Evolutionary conservation across 2,113 vertebrate genomes (phyloP).

Genomic region (Stictonetta naevosa): DNA sequence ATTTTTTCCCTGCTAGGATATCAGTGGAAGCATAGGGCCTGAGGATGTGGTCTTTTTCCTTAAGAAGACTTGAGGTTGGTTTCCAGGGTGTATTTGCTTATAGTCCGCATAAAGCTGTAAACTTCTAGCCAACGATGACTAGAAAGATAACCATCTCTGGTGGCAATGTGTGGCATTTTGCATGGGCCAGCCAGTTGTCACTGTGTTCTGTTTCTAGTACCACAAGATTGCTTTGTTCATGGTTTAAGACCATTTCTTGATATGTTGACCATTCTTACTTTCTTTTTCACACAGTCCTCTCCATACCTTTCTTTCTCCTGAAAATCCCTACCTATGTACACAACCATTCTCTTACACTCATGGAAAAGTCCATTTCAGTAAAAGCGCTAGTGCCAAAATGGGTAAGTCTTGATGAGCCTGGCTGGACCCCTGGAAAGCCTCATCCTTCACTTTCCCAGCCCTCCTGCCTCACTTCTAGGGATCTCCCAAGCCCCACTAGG

Average conservation of each 20-base stretch:
- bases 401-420: neutral
- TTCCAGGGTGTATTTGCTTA: neutral
- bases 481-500: neutral
- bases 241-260: neutral
- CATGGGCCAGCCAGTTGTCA: neutral
- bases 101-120: neutral
- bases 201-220: neutral
- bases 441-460: neutral
- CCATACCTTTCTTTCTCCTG: neutral
- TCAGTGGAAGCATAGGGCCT: neutral
- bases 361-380: neutral
- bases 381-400: neutral
- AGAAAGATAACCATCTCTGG: neutral
- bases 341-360: rapidly evolving
- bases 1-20: neutral
- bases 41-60: neutral
- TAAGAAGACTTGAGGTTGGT: neutral
- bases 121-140: neutral
- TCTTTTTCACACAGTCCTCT: neutral
- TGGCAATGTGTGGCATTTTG: neutral
- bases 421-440: neutral
- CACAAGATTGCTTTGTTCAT: rapidly evolving
- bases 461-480: neutral
- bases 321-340: neutral
- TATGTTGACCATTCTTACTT: neutral